Percentiles rank a stretch among this genome's conserved stretches.
Conservation (phyloP, 2,113 vertebrate species). For the Ciconia maguari region DNA sequence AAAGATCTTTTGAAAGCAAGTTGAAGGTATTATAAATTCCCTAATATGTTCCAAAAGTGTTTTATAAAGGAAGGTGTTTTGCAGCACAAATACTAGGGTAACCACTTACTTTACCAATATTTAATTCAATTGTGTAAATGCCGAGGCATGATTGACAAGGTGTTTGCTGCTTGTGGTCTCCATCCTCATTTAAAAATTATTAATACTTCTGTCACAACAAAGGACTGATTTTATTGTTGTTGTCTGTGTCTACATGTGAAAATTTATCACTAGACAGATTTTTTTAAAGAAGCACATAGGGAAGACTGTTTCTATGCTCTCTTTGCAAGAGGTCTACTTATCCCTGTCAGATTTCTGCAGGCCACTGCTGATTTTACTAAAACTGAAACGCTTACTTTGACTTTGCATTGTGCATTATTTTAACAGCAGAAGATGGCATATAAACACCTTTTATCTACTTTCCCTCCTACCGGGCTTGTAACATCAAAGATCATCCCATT, state of each 20-base stretch:
- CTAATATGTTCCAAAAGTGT: not conserved
- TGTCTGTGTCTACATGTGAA: not conserved
- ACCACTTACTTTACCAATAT: not conserved
- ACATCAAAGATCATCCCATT: slow-evolving; percentile 57
- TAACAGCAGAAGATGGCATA: slow-evolving; percentile 49
- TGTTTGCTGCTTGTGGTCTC: not conserved
- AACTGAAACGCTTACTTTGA: not conserved
- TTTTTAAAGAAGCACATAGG: not conserved
- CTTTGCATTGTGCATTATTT: slow-evolving; percentile 47
- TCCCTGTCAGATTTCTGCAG: not conserved
- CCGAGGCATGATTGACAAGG: not conserved
- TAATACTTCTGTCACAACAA: not conserved
- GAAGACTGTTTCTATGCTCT: not conserved
- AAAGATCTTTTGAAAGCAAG: not conserved
- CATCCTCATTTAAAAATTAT: not conserved
- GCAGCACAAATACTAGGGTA: not conserved
- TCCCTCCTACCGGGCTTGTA: slow-evolving; percentile 41
- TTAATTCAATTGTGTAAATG: not conserved
- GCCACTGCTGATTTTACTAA: slow-evolving; percentile 14
- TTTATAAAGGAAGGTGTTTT: not conserved
- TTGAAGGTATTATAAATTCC: not conserved
- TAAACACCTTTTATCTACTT: slow-evolving; percentile 63
- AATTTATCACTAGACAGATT: not conserved
- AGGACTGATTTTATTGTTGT: not conserved
- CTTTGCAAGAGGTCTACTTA: not conserved